Conservation (phyloP, 2,113 vertebrate genomes). For the Chascanopsetta lugubris region DNA sequence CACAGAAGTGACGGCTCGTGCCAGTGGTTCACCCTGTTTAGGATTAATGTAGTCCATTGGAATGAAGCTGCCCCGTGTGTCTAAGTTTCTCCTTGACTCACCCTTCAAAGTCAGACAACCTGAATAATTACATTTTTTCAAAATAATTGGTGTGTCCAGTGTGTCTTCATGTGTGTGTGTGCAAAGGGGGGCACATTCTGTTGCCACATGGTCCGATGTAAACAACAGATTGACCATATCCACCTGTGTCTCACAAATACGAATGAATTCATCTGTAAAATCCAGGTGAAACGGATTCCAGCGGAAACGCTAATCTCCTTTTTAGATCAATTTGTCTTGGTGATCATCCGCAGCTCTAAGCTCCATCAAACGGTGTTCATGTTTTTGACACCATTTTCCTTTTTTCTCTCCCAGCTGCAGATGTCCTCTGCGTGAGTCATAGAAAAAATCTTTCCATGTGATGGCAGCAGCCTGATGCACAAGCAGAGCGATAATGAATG, state of each 20-base stretch:
- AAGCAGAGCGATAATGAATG: constrained; percentile 16
- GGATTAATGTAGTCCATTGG: too few relatives aligned
- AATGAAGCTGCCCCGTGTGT: too few relatives aligned
- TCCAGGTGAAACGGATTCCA: neutral
- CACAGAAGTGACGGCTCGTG: too few relatives aligned
- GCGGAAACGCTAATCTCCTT: neutral
- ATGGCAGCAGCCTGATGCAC: constrained; percentile 37
- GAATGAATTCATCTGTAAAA: neutral
- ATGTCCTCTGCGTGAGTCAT: constrained; percentile 52
- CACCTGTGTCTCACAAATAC: neutral
- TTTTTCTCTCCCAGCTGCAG: constrained; percentile 1
- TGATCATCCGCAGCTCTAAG: neutral
- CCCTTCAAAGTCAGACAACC: too few relatives aligned
- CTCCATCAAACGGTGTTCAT: constrained; percentile 27
- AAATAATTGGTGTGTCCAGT: too few relatives aligned
- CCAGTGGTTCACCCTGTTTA: too few relatives aligned
- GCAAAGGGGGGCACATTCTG: too few relatives aligned
- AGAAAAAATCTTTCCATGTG: constrained; percentile 55
- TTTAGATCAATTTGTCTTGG: constrained; percentile 9
- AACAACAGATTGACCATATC: too few relatives aligned
- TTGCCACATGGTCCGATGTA: too few relatives aligned
- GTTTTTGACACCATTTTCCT: constrained; percentile 9
- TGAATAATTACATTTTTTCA: too few relatives aligned
- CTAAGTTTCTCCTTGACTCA: too few relatives aligned
- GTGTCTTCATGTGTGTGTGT: too few relatives aligned